Conservation (phyloP, 2,797 vertebrate species). For the Lepilemur ruficaudatus region DNA sequence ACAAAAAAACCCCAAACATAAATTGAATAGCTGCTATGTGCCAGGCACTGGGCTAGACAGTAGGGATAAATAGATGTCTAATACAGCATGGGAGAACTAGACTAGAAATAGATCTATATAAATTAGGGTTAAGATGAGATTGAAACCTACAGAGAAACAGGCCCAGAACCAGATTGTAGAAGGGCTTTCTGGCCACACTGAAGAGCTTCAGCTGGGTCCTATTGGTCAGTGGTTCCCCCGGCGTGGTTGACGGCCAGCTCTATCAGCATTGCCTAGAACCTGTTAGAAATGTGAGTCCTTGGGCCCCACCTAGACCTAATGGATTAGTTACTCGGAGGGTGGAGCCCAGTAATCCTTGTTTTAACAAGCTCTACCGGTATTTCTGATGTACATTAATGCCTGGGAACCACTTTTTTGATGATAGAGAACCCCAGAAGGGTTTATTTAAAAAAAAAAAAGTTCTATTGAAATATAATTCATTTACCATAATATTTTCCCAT, state of each 20-base stretch:
- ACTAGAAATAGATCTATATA: not conserved
- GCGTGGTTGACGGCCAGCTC: not conserved
- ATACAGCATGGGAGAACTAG: not conserved
- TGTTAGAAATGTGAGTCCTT: not conserved
- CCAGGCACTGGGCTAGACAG: not conserved
- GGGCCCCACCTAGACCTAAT: not conserved
- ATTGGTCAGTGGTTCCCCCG: not conserved
- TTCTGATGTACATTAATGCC: not conserved
- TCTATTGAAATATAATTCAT: not conserved
- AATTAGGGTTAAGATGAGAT: not conserved
- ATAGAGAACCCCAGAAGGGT: not conserved
- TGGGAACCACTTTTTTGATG: not conserved
- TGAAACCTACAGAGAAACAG: not conserved
- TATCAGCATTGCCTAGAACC: not conserved
- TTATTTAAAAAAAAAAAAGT: not conserved
- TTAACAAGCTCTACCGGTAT: not conserved
- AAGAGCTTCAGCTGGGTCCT: not conserved
- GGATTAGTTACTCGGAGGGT: not conserved
- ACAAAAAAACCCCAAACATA: not conserved
- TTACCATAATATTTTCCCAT: not conserved
- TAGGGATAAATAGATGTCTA: not conserved
- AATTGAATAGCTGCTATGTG: not conserved
- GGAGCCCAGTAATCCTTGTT: not conserved
- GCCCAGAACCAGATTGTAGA: not conserved
- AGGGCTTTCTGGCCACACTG: not conserved